These are phyloP conservation scores for Ypsolopha sequella DNA, from an alignment of 2,888 invertebrate species.

Conservation along the genomic window DNA sequence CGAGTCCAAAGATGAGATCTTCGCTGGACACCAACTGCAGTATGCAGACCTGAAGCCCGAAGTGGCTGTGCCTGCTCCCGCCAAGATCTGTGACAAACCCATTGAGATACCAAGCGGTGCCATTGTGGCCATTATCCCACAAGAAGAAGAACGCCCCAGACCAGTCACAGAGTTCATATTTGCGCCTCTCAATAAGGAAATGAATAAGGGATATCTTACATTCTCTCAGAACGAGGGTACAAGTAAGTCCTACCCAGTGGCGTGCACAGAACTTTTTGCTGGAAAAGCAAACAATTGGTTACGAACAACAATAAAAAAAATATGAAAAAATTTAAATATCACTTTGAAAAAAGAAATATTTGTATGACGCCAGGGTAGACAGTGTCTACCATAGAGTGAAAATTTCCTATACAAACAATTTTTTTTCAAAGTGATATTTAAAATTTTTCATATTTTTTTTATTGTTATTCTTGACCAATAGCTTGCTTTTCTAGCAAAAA, in stretches of 20 bases:
- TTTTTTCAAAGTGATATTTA: too few relatives aligned
- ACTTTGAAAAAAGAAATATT: too few relatives aligned
- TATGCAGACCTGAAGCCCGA: slow-evolving; percentile 53
- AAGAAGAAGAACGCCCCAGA: slow-evolving; percentile 68
- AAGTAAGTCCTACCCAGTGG: slow-evolving; percentile 74
- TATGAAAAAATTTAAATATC: too few relatives aligned
- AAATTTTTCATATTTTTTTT: too few relatives aligned
- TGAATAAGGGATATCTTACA: slow-evolving; percentile 93
- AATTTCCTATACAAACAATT: too few relatives aligned
- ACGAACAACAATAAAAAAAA: too few relatives aligned
- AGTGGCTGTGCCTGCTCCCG: slow-evolving; percentile 15
- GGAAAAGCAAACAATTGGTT: too few relatives aligned
- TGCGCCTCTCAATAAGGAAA: slow-evolving; percentile 88
- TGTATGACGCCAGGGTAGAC: too few relatives aligned
- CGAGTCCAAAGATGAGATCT: slow-evolving; percentile 83
- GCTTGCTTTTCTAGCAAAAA: too few relatives aligned
- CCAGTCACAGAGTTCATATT: slow-evolving; percentile 83
- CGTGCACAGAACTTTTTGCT: too few relatives aligned
- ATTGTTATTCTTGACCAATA: too few relatives aligned
- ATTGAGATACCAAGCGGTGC: slow-evolving; percentile 45
- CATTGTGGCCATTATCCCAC: slow-evolving; percentile 39
- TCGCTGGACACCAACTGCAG: slow-evolving; percentile 74
- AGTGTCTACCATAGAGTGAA: too few relatives aligned
- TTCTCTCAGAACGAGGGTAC: slow-evolving; percentile 90
- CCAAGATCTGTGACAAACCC: not conserved